Percentiles rank a stretch among this genome's conserved stretches.
phyloP scores from a whole-genome alignment of 2,888 invertebrate species.

The Heliconius sara region DNA sequence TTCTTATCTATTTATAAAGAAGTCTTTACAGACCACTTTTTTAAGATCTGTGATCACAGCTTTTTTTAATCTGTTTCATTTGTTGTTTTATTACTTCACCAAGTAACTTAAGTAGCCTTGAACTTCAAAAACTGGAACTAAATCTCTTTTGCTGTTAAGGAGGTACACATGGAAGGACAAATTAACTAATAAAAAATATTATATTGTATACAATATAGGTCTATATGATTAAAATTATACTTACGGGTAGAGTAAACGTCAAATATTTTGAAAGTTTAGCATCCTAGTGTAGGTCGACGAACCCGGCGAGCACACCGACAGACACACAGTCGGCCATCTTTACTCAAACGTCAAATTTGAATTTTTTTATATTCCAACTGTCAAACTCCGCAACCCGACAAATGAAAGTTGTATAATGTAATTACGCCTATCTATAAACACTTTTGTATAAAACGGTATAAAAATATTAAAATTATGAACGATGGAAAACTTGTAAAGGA shows the following conservation, averaged over 20 bases:
- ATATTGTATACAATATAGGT: neutral
- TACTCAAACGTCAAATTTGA: conserved; percentile 69
- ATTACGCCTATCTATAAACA: conserved; percentile 81
- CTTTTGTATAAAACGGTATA: conserved; percentile 83
- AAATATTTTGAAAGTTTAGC: conserved; percentile 79
- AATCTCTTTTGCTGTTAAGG: conserved; percentile 1
- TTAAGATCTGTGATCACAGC: neutral
- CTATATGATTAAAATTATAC: conserved; percentile 55
- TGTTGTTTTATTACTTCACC: neutral
- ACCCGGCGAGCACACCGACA: conserved; percentile 70
- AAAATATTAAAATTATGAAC: conserved; percentile 84
- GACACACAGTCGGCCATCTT: conserved; percentile 79
- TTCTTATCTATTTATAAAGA: conserved; percentile 2
- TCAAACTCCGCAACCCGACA: conserved; percentile 66
- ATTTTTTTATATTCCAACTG: conserved; percentile 64
- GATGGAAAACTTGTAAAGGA: conserved; percentile 84
- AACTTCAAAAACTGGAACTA: neutral
- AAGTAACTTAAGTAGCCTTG: neutral
- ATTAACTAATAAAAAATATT: neutral
- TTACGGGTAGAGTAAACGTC: conserved; percentile 80
- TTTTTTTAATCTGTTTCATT: neutral
- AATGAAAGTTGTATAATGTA: conserved; percentile 61
- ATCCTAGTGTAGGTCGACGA: conserved; percentile 77
- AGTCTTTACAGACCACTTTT: neutral
- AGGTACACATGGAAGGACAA: neutral